phyloP scores from a whole-genome alignment of 2,888 invertebrate genomes.

The Reticulitermes lucifugus region DNA sequence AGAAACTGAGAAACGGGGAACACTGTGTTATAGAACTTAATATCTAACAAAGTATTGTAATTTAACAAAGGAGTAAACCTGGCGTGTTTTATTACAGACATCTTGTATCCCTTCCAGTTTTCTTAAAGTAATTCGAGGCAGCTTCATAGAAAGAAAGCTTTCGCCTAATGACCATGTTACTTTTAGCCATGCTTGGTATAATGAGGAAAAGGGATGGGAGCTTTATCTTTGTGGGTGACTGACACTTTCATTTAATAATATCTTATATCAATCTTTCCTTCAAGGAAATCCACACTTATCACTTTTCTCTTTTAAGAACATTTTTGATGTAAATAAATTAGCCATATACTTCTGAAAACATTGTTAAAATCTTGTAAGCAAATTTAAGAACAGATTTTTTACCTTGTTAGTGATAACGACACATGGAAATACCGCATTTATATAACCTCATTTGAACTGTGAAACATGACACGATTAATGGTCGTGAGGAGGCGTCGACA shows the following conservation, averaged over 20 bases:
- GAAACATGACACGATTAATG: too few relatives aligned
- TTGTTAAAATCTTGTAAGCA: background rate
- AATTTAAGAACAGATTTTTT: background rate
- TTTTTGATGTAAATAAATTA: background rate
- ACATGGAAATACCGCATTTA: too few relatives aligned
- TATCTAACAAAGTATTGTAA: too few relatives aligned
- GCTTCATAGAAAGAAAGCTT: background rate
- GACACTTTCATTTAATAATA: background rate
- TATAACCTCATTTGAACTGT: too few relatives aligned
- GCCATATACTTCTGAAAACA: background rate
- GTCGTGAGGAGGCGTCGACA: too few relatives aligned
- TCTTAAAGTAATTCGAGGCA: background rate
- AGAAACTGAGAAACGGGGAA: too few relatives aligned
- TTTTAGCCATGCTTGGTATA: background rate
- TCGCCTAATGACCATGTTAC: background rate
- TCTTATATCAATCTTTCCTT: background rate
- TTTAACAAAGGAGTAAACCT: too few relatives aligned
- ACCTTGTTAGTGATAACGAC: too few relatives aligned
- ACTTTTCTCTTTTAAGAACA: slow-evolving; percentile 1
- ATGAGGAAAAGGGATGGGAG: background rate
- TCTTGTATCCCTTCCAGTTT: too few relatives aligned
- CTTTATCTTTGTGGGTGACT: background rate
- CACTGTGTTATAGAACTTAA: too few relatives aligned
- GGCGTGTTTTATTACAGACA: too few relatives aligned
- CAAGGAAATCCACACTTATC: background rate